Base-by-base conservation (phyloP, 2,113 vertebrate species). In the Rattus rattus region DNA sequence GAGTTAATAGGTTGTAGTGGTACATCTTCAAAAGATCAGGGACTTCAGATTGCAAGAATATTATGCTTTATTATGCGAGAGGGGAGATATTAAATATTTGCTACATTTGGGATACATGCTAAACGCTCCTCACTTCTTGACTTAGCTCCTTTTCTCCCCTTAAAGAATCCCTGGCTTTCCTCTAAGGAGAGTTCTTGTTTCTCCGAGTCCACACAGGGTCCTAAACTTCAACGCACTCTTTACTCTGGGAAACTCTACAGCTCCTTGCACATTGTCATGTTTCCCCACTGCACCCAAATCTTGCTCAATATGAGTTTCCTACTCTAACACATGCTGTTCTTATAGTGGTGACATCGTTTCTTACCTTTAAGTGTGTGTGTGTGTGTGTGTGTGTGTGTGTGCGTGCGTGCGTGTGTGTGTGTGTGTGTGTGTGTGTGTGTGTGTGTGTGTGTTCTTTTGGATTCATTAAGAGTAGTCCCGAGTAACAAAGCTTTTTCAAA, bases 1-100 rank as follows among this genome's bases (percentile, higher is more conserved):
- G n/a, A 73, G 81, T 73, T 76, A 92, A 88, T 36, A 92, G 92
- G 39, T 30, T 88, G 56, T 22, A 70, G 59, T 92, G 88, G 59
- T 89, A 9, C 77, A 73, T 85, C 90, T 88, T 67, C 73, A 76
- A 94, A 67, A 95, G 22, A 19, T 11, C 61, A 81, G 59, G 30
- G 33, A 56, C 47, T 88, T 94, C 24, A 90, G 12, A 75, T 61
- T 12, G 0, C 6, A 73, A 85, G 4, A 92, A 76, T 93, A 72
- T 49, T 61, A 70, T 69, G 22, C 47, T 24, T 24, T 52, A 12
- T 92, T 69, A 63, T 22, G 49, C 33, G 33, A 84, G 30, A 33
- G 1, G 26, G 16, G 49, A 22, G 59, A 36, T 77, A 84, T 90
- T 87, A 93, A 94, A 89, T 67, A 95, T 33, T 30, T 86, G 85